Evolutionary conservation across 2,888 invertebrate species (phyloP).

Genomic region (Idaea dimidiata): DNA sequence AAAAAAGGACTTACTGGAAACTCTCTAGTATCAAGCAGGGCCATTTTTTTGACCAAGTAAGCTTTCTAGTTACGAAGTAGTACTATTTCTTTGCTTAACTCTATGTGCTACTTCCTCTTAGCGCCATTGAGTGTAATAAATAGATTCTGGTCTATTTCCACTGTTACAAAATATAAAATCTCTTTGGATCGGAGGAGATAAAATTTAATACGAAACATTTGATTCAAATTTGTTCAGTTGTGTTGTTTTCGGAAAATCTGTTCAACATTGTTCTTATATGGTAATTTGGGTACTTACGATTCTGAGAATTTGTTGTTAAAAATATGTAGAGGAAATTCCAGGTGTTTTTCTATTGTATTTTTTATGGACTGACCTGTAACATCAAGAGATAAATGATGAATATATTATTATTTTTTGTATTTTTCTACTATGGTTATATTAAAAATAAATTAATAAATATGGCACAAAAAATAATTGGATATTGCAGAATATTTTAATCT

Average conservation of each 20-base stretch:
- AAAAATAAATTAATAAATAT: too few species aligned
- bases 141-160: neutral
- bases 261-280: neutral
- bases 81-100: too few species aligned
- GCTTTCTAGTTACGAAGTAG: too few species aligned
- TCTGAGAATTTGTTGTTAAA: neutral
- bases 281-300: neutral
- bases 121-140: neutral
- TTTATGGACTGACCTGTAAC: neutral
- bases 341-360: neutral
- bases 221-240: neutral
- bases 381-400: neutral
- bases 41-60: too few species aligned
- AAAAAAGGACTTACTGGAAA: too few species aligned
- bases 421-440: too few species aligned
- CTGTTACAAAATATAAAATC: neutral
- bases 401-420: too few species aligned
- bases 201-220: conserved; percentile 4
- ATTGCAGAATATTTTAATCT: too few species aligned
- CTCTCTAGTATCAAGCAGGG: too few species aligned
- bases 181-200: conserved; percentile 2
- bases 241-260: conserved; percentile 1
- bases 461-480: too few species aligned
- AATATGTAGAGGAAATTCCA: neutral
- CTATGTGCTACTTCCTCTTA: too few species aligned